These are phyloP conservation scores for Bruchidius siliquastri DNA, from an alignment of 2,888 invertebrate species.

Conservation along the genomic window DNA sequence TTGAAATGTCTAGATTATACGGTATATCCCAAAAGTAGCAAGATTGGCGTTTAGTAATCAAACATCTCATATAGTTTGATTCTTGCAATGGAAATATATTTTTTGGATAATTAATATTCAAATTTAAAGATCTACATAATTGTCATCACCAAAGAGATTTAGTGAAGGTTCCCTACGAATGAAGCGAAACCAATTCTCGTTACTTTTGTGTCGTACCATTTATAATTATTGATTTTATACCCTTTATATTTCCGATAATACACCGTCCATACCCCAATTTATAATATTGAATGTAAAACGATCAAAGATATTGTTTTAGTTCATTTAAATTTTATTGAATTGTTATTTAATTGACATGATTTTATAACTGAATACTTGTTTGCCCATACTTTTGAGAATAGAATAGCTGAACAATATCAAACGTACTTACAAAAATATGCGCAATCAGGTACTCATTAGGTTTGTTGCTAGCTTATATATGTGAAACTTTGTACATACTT, in stretches of 20 bases:
- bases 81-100: too few relatives aligned
- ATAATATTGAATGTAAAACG: constrained; percentile 16
- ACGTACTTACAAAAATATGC: constrained; percentile 20
- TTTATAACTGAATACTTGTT: constrained; percentile 21
- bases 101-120: too few relatives aligned
- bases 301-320: constrained; percentile 29
- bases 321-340: constrained; percentile 38
- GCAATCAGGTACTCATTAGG: not conserved
- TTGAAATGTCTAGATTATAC: not conserved
- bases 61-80: too few relatives aligned
- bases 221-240: not conserved
- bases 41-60: not conserved
- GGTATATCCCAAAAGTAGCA: not conserved
- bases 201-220: constrained; percentile 1
- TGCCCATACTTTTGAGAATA: not conserved
- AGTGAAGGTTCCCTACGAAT: too few relatives aligned
- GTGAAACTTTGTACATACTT: constrained; percentile 38
- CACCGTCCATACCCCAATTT: constrained; percentile 28
- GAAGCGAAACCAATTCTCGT: not conserved
- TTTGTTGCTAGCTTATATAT: constrained; percentile 9
- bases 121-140: too few relatives aligned
- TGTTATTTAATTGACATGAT: constrained; percentile 39
- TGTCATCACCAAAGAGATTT: too few relatives aligned
- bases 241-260: constrained; percentile 6
- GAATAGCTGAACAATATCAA: not conserved